Conservation (phyloP, 2,113 vertebrate species). For the Podarcis cretensis region DNA sequence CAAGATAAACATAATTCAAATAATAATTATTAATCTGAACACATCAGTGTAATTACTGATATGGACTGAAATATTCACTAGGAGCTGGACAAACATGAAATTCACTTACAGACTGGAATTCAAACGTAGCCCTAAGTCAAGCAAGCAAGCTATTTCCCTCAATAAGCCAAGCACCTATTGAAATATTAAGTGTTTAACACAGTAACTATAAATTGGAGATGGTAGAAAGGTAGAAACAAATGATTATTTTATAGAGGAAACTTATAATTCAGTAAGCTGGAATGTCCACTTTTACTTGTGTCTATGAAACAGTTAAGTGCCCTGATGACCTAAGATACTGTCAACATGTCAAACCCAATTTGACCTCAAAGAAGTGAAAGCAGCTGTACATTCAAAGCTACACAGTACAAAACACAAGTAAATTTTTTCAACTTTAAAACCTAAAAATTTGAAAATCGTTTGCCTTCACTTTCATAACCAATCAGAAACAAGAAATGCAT, state of each 20-base stretch:
- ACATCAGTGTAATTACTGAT: slow-evolving; percentile 67
- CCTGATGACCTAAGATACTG: slow-evolving; percentile 76
- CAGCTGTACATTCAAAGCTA: slow-evolving; percentile 83
- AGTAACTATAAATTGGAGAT: slow-evolving; percentile 75
- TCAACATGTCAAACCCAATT: slow-evolving; percentile 78
- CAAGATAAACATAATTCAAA: slow-evolving; percentile 73
- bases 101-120: slow-evolving; percentile 75
- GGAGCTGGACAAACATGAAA: slow-evolving; percentile 76
- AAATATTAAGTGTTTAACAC: slow-evolving; percentile 71
- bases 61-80: slow-evolving; percentile 71
- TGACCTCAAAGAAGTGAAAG: slow-evolving; percentile 79
- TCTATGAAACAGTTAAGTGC: slow-evolving; percentile 70
- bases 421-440: slow-evolving; percentile 80
- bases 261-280: slow-evolving; percentile 72
- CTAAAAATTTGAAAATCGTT: slow-evolving; percentile 82
- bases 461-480: slow-evolving; percentile 85
- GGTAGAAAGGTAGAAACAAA: slow-evolving; percentile 81
- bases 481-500: slow-evolving; percentile 88
- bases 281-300: slow-evolving; percentile 75
- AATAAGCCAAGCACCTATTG: slow-evolving; percentile 65
- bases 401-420: slow-evolving; percentile 79
- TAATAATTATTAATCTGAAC: slow-evolving; percentile 71
- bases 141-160: slow-evolving; percentile 66
- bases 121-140: slow-evolving; percentile 77
- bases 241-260: slow-evolving; percentile 72